Evolutionary conservation across 64 coral and sea anemone species (phyloP).

Genomic region (Stichodactyla mertensii): DNA sequence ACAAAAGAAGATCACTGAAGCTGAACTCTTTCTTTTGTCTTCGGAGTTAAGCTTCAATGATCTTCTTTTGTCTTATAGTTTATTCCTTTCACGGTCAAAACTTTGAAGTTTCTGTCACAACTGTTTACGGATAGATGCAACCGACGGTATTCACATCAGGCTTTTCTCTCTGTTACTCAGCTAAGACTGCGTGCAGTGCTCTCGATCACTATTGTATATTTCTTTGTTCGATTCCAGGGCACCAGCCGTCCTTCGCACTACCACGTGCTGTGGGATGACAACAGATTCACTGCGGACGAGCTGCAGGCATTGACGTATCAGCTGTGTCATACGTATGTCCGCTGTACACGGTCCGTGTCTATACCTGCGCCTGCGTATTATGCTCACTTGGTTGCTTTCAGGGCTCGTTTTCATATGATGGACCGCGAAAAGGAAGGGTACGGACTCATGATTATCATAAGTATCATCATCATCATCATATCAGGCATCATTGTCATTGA

Average conservation of each 20-base stretch:
- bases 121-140: too few species aligned
- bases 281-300: constrained; percentile 72
- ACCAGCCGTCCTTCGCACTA: constrained; percentile 83
- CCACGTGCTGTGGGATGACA: constrained; percentile 87
- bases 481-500: not conserved
- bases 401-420: constrained; percentile 54
- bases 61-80: too few species aligned
- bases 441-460: not conserved
- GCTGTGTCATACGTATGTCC: constrained; percentile 81
- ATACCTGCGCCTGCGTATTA: constrained; percentile 84
- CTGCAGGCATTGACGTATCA: constrained; percentile 78
- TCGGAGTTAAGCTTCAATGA: too few species aligned
- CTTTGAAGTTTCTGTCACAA: too few species aligned
- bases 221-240: constrained; percentile 32
- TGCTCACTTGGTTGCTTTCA: constrained; percentile 77
- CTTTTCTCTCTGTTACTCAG: too few species aligned
- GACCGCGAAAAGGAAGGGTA: constrained; percentile 51
- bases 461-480: not conserved
- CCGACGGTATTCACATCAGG: too few species aligned
- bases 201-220: not conserved
- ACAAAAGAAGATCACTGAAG: too few species aligned
- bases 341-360: constrained; percentile 73
- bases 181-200: too few species aligned
- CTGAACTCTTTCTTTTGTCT: too few species aligned
- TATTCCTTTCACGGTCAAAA: not conserved